Base-by-base conservation (phyloP, 2,888 invertebrate species). In the Rhogogaster chlorosoma region DNA sequence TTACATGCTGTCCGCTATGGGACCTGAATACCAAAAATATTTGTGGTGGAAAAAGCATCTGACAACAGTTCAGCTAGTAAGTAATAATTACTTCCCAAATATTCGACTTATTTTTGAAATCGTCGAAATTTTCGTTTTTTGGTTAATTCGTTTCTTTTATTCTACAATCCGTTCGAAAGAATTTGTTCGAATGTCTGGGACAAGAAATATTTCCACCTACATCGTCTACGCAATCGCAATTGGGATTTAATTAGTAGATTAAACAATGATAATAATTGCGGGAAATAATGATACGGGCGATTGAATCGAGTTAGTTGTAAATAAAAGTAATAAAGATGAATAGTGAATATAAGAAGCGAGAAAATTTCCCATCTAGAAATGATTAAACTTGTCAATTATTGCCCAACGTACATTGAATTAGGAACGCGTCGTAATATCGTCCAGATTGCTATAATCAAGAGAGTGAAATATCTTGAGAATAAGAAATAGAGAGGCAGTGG, bases 31-130 rank as follows among this genome's bases (percentile, higher is more conserved):
- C 94, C 96, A 97, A 92, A 97, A 97, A 92, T 98, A 97, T 91
- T 94, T 98, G 57, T 98, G 98, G 97, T 98, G 98, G 98, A 98
- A 98, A 94, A 97, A 97, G 89, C 96, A 98, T 90, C 95, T 98
- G 89, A 98, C 98, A 32, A 96, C 96, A 18, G 94, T 98, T 85
- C 98, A 98, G 94, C 94, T 98, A 94, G 97, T 97, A 94, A 95
- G 95, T 94, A 87, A 53, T 70, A 57, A 18, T 32, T 32, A 7
- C 18, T 12, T 18, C 12, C 42, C 42, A 42, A 12, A 42, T 42
- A 42, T 42, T 36, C 36, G 36, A 36, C 36, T 36, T 36, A 3
- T 36, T 36, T 36, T 36, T 36, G n/a, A 36, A 36, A 36, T 36
- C 36, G 5, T 3, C 5, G 36, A 2, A 36, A 36, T 36, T 36